Evolutionary conservation across 2,888 invertebrate species (phyloP).

Genomic region (Mesodorylaimus sp.): DNA sequence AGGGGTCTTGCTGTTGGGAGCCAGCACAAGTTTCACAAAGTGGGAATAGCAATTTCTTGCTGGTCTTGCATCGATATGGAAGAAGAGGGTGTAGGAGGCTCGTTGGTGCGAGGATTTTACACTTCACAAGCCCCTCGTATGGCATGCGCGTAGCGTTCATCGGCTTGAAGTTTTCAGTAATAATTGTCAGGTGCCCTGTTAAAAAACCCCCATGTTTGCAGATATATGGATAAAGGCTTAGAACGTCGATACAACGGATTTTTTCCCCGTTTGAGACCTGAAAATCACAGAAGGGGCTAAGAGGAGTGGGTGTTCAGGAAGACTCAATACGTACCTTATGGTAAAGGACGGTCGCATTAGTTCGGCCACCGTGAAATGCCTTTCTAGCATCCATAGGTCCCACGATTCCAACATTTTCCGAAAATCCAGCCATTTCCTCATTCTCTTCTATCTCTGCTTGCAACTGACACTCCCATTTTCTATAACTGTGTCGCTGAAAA

Average conservation of each 20-base stretch:
- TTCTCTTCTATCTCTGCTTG: too few relatives aligned
- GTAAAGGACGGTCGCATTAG: too few relatives aligned
- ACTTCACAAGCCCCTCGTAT: constrained; percentile 21
- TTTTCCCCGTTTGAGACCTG: too few relatives aligned
- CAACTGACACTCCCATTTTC: too few relatives aligned
- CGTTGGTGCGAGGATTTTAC: constrained; percentile 19
- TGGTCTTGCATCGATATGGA: constrained; percentile 14
- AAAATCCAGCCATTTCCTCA: background rate
- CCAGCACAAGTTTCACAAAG: too few relatives aligned
- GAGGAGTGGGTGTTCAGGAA: too few relatives aligned
- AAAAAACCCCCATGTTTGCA: constrained; percentile 18
- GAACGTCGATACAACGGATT: constrained; percentile 19
- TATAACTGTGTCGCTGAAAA: too few relatives aligned
- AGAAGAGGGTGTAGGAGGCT: constrained; percentile 21
- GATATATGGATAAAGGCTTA: constrained; percentile 20
- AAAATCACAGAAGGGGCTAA: too few relatives aligned
- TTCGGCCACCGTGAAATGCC: too few relatives aligned
- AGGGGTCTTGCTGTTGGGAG: too few relatives aligned
- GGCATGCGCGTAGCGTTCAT: too few relatives aligned
- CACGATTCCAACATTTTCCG: background rate
- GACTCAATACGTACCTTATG: too few relatives aligned
- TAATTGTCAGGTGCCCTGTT: constrained; percentile 7
- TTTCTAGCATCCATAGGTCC: background rate
- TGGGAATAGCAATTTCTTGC: constrained; percentile 21
- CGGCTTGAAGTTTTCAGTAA: constrained; percentile 8